A percentile compares a stretch with the other conserved stretches of the same genome.
Conservation (phyloP, 2,888 invertebrate genomes). For the Coleophora deauratella region DNA sequence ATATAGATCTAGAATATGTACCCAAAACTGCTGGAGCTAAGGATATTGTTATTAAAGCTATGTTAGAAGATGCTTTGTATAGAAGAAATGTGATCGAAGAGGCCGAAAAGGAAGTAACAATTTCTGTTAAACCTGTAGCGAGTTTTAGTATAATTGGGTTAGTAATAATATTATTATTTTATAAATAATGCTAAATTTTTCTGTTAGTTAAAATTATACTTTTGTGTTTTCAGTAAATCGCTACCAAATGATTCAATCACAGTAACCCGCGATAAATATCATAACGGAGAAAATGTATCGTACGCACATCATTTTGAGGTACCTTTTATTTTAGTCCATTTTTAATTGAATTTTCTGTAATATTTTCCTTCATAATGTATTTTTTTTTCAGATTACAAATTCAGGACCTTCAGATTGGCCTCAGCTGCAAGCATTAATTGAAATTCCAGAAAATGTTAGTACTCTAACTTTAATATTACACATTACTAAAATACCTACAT, state of each 20-base stretch:
- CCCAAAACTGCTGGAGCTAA: conserved; percentile 25
- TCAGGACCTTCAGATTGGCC: conserved; percentile 55
- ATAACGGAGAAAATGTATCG: conserved; percentile 28
- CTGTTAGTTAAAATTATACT: too few species aligned
- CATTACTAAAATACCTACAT: too few species aligned
- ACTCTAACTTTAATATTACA: not conserved
- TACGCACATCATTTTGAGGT: conserved; percentile 55
- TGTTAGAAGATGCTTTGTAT: conserved; percentile 38
- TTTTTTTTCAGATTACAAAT: conserved; percentile 44
- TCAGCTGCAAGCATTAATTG: conserved; percentile 27
- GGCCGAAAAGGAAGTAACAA: conserved; percentile 22
- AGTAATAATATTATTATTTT: conserved; percentile 15
- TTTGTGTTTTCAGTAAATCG: conserved; percentile 45
- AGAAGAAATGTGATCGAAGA: conserved; percentile 35
- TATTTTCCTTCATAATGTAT: not conserved
- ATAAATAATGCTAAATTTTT: too few species aligned
- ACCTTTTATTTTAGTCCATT: conserved; percentile 6
- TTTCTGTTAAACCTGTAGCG: conserved; percentile 36
- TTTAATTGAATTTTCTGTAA: not conserved
- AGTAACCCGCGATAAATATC: conserved; percentile 42
- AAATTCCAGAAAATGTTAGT: conserved; percentile 35
- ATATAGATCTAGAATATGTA: conserved; percentile 51
- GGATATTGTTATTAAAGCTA: conserved; percentile 30
- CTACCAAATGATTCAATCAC: conserved; percentile 41
- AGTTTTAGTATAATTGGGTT: conserved; percentile 45